A percentile compares a stretch with the other conserved stretches of the same genome.
Evolutionary conservation across 2,888 invertebrate species (phyloP).

Genomic region (Oscheius onirici): DNA sequence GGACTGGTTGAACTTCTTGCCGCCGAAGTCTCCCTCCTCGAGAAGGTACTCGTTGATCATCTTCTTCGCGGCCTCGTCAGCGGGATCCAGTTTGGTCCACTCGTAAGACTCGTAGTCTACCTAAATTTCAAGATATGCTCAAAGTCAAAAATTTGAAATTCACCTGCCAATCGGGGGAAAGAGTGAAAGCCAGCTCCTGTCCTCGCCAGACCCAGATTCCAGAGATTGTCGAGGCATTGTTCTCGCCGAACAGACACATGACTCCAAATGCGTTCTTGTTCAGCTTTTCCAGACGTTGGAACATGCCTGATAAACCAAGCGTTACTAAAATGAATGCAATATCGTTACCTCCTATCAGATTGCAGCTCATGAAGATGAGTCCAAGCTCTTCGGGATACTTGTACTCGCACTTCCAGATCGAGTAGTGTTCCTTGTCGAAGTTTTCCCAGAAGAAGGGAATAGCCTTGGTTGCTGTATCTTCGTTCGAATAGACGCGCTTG

Average conservation of each 20-base stretch:
- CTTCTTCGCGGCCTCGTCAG: constrained; percentile 79
- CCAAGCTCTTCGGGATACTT: constrained; percentile 91
- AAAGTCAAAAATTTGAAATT: constrained; percentile 11
- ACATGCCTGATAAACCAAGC: constrained; percentile 82
- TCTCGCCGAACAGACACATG: constrained; percentile 88
- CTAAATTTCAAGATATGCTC: constrained; percentile 55
- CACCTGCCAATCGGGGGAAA: constrained; percentile 73
- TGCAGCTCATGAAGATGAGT: constrained; percentile 96
- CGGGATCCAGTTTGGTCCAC: constrained; percentile 91
- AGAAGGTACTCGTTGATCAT: constrained; percentile 69
- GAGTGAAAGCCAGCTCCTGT: constrained; percentile 87
- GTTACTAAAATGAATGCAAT: background rate
- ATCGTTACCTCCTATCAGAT: constrained; percentile 86
- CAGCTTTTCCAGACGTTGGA: constrained; percentile 96
- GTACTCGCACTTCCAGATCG: constrained; percentile 97
- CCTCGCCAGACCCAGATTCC: constrained; percentile 99
- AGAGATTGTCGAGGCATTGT: constrained; percentile 90
- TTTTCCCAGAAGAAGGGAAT: constrained; percentile 98
- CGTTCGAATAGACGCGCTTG: constrained; percentile 95
- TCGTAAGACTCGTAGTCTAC: constrained; percentile 94
- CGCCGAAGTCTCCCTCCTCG: constrained; percentile 81
- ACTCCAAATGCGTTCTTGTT: constrained; percentile 95
- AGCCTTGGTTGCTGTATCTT: constrained; percentile 85
- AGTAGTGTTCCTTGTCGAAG: constrained; percentile 88
- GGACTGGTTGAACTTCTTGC: constrained; percentile 95